Evolutionary conservation across 2,888 invertebrate genomes (phyloP), one percentile per base, ranked within the genome.

Genomic region (Patella caerulea): DNA sequence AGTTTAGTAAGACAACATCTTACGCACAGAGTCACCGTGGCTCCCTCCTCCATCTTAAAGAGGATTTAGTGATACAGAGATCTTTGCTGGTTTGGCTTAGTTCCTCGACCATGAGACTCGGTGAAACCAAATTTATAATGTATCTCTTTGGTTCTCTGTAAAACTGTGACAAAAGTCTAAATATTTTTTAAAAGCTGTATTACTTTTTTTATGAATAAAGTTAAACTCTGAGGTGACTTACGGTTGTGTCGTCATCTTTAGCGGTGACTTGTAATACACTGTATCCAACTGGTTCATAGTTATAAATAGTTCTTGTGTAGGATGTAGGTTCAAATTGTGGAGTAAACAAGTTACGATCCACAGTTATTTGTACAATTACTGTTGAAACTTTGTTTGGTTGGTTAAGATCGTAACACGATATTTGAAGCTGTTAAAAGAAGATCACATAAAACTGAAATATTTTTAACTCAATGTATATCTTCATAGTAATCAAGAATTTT

Each of bases 381-480:
- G 82, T 85, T 17, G 85, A 84, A 14, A 74, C 75, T 56, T 84
- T 83, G 17, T 83, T 80, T 9, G 89, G 89, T 52, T 84, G 87
- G 56, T 83, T 85, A 34, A 83, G 85, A 79, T 89, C 89, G 74
- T 84, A 90, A 19, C 88, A 89, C 24, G 82, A 80, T 4, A 90
- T 79, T 55, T 85, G 55, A 2, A 87, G 79, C 87, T 87, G 83
- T 24, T 79, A 82, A 17, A 53, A 72, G 65, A 77, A 76, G 45
- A 24, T 24, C 65, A 24, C 70, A 17, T 2, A 24, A 71, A 11
- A 52, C 55, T 19, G 52, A n/a, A 56, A 9, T 45, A 45, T 45
- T 5, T 3, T 45, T 45, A 45, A 45, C 34, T 45, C 34, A 5
- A 45, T 45, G 5, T 45, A 45, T 45, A 45, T 45, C 34, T 45